Evolutionary conservation across 2,888 invertebrate species (phyloP), one percentile per base, ranked within the genome.

Genomic region (Colostygia pectinataria): DNA sequence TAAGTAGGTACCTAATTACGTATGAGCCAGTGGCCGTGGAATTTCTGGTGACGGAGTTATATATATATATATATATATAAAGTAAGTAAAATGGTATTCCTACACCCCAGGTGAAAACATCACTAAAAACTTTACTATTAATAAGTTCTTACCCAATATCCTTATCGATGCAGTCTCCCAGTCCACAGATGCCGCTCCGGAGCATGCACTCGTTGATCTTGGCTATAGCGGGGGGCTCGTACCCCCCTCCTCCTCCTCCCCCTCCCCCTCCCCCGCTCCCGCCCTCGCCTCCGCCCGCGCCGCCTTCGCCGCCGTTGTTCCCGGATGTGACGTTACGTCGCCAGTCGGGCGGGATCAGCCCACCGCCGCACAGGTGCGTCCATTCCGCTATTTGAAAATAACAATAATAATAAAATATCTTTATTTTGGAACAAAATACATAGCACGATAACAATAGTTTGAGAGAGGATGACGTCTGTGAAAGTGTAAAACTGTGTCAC

Each of bases 181-280:
- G 92, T 0, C 94, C 94, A 66, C 96, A 95, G 68, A 97, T 94
- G 61, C 94, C 94, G 44, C 93, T 93, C 53, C 95, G 81, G 42
- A 96, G 79, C 71, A 94, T 93, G 77, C 97, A 95, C 85, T 97
- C 95, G 81, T 96, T 93, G 61, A 95, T 88, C 85, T 74, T 88
- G 60, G 75, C 91, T 39, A 85, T 82, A 34, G 73, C 72, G 15
- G 76, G 74, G 2, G 83, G 77, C 47, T 66, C 70, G 50, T 68
- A 69, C 0, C 55, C 55, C 2, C 65, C 72, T 0, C 69, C 74
- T 1, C 64, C 66, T 0, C 53, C 58, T 0, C 57, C 63, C 2
- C 52, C 59, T 2, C 61, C 67, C 0, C 48, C 55, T 5, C 59
- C 25, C n/a, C 3, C 63, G 0, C 29, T 46, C 0, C 50, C 55